Evolutionary conservation across 2,113 vertebrate genomes (phyloP).

Genomic region (Gnathonemus echidnorhynchus): DNA sequence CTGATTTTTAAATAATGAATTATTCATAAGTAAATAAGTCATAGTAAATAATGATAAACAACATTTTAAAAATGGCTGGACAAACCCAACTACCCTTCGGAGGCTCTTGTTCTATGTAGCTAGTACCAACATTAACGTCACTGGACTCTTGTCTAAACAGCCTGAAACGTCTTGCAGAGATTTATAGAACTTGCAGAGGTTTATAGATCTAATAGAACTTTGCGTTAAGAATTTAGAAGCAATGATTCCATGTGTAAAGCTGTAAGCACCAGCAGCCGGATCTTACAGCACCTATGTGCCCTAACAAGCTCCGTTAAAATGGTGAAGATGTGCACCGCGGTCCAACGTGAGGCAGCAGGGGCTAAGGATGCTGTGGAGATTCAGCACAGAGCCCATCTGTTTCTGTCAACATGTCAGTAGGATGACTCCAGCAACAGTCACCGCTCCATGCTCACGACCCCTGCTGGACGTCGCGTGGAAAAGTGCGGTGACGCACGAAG

Average conservation of each 20-base stretch:
- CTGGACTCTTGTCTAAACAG: background rate
- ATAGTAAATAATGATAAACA: constrained; percentile 1
- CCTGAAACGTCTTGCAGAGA: background rate
- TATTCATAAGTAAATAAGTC: background rate
- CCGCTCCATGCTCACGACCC: background rate
- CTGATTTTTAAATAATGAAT: background rate
- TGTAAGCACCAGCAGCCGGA: background rate
- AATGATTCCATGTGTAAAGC: background rate
- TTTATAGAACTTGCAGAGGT: background rate
- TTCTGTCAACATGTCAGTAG: constrained; percentile 4
- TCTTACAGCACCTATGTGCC: background rate
- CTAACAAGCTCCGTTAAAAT: background rate
- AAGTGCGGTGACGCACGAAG: background rate
- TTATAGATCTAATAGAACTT: background rate
- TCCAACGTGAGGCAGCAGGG: constrained; percentile 7
- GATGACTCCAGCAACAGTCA: background rate
- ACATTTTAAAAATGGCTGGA: background rate
- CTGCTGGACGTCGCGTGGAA: background rate
- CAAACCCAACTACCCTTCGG: background rate
- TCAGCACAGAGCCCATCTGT: constrained; percentile 11
- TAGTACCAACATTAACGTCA: background rate
- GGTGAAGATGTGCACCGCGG: background rate
- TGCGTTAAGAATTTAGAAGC: background rate
- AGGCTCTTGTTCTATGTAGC: background rate
- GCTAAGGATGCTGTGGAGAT: background rate